Evolutionary conservation across 2,113 vertebrate genomes (phyloP).

Genomic region (Rattus rattus): DNA sequence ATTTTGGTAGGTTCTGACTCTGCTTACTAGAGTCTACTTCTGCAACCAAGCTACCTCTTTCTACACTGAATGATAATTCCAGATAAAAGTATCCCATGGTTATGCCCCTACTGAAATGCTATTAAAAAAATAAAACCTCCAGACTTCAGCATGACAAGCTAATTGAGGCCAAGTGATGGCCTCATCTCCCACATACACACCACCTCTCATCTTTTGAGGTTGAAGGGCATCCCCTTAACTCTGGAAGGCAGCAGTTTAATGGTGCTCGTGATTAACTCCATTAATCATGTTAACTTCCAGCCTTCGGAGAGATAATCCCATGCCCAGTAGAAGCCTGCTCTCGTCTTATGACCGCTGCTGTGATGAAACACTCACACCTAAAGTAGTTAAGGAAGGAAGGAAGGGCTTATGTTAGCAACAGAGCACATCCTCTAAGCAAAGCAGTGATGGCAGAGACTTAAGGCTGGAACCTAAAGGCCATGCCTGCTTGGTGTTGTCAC

Average conservation of each 20-base stretch:
- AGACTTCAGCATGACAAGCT: not conserved
- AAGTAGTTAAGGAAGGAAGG: not conserved
- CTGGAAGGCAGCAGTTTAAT: not conserved
- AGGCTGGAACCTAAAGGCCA: not conserved
- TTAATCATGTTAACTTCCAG: too few species aligned
- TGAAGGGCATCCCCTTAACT: not conserved
- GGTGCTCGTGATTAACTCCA: not conserved
- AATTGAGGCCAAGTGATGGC: not conserved
- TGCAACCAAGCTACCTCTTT: not conserved
- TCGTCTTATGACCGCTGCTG: not conserved
- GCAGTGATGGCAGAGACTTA: not conserved
- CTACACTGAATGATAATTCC: not conserved
- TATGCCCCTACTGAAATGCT: not conserved
- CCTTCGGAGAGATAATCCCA: not conserved
- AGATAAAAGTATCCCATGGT: not conserved
- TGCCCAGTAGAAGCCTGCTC: not conserved
- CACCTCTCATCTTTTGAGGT: not conserved
- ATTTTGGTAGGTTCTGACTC: not conserved
- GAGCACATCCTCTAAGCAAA: not conserved
- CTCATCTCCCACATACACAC: too few species aligned
- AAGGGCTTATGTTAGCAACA: not conserved
- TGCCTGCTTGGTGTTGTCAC: too few species aligned
- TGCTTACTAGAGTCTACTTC: slow-evolving; percentile 9
- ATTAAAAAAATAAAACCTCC: not conserved
- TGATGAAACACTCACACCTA: not conserved